phyloP scores from a whole-genome alignment of 2,888 invertebrate species.

The Eupithecia vulgata region DNA sequence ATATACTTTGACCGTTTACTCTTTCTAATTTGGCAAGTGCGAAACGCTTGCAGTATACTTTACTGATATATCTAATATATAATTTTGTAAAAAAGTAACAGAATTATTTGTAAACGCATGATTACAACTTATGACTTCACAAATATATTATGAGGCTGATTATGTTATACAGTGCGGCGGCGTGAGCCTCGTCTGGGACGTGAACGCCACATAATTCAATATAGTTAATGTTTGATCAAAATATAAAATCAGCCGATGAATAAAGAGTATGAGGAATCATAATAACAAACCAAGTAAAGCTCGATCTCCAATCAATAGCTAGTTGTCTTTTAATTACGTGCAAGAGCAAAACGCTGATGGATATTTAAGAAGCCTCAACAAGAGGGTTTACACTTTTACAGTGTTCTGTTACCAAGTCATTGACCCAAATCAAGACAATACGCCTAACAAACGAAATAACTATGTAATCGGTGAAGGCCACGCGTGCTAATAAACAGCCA shows the following conservation, averaged over 20 bases:
- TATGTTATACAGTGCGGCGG: too few species aligned
- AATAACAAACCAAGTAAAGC: not conserved
- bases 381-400: not conserved
- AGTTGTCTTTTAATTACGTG: not conserved
- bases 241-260: not conserved
- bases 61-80: not conserved
- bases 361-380: not conserved
- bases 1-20: not conserved
- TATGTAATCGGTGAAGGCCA: conserved; percentile 15
- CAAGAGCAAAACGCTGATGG: not conserved
- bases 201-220: too few species aligned
- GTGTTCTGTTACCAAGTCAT: not conserved
- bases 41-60: not conserved
- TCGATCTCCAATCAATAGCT: not conserved
- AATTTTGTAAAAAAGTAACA: too few species aligned
- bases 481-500: not conserved
- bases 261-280: too few species aligned
- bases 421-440: conserved; percentile 5
- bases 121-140: too few species aligned
- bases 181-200: too few species aligned
- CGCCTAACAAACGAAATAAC: not conserved
- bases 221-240: not conserved
- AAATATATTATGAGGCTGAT: too few species aligned
- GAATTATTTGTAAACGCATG: too few species aligned
- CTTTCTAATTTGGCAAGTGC: not conserved